phyloP scores from a whole-genome alignment of 2,888 invertebrate genomes.

The Oxytorus armatus region DNA sequence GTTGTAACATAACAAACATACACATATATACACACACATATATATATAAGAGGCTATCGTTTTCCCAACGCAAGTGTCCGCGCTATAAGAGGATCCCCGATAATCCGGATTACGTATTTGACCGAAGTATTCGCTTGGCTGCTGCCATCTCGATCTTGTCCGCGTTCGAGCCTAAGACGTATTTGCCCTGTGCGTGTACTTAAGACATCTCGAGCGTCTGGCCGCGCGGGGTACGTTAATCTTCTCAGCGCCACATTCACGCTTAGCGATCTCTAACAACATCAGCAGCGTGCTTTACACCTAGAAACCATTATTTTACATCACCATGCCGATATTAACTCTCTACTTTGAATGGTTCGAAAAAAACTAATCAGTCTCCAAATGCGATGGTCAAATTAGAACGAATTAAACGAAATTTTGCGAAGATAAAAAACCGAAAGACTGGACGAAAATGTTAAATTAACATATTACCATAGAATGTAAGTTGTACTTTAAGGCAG shows the following conservation, averaged over 20 bases:
- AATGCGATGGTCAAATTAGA: not conserved
- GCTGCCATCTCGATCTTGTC: constrained; percentile 80
- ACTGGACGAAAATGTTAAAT: no score
- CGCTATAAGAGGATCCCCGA: constrained; percentile 82
- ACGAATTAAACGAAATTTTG: not conserved
- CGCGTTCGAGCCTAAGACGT: constrained; percentile 79
- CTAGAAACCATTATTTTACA: constrained; percentile 3
- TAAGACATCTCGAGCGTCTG: constrained; percentile 73
- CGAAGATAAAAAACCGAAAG: no score
- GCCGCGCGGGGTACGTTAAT: constrained; percentile 71
- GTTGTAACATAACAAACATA: constrained; percentile 5
- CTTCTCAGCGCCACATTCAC: constrained; percentile 58
- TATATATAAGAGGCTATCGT: constrained; percentile 75
- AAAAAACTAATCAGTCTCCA: no score
- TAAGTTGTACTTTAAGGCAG: no score
- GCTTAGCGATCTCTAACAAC: constrained; percentile 52
- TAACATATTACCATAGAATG: no score
- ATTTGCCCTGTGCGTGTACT: constrained; percentile 79
- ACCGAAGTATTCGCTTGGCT: constrained; percentile 76
- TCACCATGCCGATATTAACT: not conserved
- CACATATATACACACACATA: constrained; percentile 5
- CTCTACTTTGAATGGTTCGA: not conserved
- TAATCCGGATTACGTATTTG: constrained; percentile 84
- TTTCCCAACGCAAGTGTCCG: constrained; percentile 82
- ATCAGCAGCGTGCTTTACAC: constrained; percentile 20